Conservation (phyloP, 30 jellyfish, hydroid and myxozoan genomes). For the Aurelia sp. region DNA sequence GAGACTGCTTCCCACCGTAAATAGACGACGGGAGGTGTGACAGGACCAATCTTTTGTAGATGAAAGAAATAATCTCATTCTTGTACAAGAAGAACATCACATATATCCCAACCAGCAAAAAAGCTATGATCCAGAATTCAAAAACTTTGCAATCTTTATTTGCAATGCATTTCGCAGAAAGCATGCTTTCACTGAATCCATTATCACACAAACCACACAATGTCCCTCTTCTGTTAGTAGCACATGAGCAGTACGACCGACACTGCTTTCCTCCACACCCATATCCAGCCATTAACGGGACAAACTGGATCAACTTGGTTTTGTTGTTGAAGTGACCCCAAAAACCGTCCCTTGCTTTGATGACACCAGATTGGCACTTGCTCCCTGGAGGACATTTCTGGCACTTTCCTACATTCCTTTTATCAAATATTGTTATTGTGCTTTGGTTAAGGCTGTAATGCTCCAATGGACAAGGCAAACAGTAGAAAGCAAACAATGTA, state of each 20-base stretch:
- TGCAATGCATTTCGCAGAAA: slow-evolving; percentile 8
- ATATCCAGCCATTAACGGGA: slow-evolving; percentile 15
- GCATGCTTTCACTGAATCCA: slow-evolving; percentile 23
- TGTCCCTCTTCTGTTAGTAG: slow-evolving; percentile 23
- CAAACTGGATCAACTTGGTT: background rate
- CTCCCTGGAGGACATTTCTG: slow-evolving; percentile 29
- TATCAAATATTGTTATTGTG: background rate
- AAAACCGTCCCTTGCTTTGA: slow-evolving; percentile 9
- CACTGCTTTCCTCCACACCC: slow-evolving; percentile 18
- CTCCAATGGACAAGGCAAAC: slow-evolving; percentile 7
- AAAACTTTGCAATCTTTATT: slow-evolving; percentile 6
- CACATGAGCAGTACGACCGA: slow-evolving; percentile 1
- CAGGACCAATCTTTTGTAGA: background rate
- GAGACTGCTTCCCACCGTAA: background rate
- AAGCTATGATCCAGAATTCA: slow-evolving; percentile 5
- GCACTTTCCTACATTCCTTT: background rate
- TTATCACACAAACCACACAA: slow-evolving; percentile 6
- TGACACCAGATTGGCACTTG: slow-evolving; percentile 5
- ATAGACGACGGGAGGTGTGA: background rate
- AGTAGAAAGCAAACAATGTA: slow-evolving; percentile 13
- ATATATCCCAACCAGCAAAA: background rate
- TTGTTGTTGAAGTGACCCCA: slow-evolving; percentile 4
- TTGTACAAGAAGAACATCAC: slow-evolving; percentile 8
- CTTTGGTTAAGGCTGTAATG: slow-evolving; percentile 11
- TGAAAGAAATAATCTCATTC: background rate